Base-by-base conservation (phyloP, 2,113 vertebrate species). In the Chrysemys picta region DNA sequence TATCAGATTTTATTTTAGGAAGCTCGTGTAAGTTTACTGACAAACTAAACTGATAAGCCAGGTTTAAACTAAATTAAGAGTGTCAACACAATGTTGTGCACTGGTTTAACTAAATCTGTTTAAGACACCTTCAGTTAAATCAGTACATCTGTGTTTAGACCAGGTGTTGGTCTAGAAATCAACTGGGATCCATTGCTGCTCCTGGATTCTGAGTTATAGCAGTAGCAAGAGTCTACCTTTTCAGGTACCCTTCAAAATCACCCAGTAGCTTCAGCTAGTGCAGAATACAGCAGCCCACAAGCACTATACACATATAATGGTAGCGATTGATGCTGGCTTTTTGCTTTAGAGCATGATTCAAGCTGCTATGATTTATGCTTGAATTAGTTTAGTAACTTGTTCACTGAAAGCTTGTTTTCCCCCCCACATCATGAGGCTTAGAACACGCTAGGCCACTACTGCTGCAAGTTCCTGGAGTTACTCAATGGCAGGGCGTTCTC, bases 401-500 rank as follows among this genome's bases (percentile, higher is more conserved):
- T 56, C 84, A 53, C 6, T 84, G 16, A 84, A 21, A 69, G 31
- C 1, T 52, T 3, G 35, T 5, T 10, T 47, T 21, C 24, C 53
- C n/a, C 29, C 21, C 10, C 59, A 56, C 54, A 11, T 42, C 45
- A 45, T 45, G 19, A 21, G 80, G 69, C 62, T 76, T 62, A 76
- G 22, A 35, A 88, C 53, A 62, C 72, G 85, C 87, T 50, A 53
- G 35, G 35, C 52, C 21, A 84, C 25, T 12, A 22, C 12, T 85
- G 2, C 2, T 75, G 50, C 11, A 42, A 92, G 45, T 22, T 86
- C 42, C 85, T 91, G 83, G 7, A 79, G 19, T 1, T 88, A 69
- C 2, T 72, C 59, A 82, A 13, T 49, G 52, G 52, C n/a, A 22
- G 14, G 6, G 35, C 16, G 1, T 0, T 31, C 5, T 12, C 54